Evolutionary conservation across 2,113 vertebrate genomes (phyloP).

Genomic region (Nothocercus julius): DNA sequence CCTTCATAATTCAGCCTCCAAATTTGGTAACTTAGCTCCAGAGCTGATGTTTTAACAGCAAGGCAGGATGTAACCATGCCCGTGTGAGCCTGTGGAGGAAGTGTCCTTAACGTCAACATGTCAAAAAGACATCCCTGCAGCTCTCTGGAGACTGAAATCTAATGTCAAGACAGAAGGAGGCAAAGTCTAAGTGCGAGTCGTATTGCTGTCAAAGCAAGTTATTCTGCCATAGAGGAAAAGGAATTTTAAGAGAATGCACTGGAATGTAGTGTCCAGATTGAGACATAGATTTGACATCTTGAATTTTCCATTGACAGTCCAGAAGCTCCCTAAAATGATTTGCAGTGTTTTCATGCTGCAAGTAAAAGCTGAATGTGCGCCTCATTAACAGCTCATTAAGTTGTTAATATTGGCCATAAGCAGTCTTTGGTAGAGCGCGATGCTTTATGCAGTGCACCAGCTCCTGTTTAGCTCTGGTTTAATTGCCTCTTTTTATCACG

Average conservation of each 20-base stretch:
- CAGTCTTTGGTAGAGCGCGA: constrained; percentile 53
- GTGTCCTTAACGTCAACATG: constrained; percentile 64
- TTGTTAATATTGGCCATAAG: constrained; percentile 76
- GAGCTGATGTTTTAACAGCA: neutral
- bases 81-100: constrained; percentile 48
- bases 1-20: constrained; percentile 19
- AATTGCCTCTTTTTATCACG: constrained; percentile 53
- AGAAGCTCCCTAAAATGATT: constrained; percentile 70
- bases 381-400: constrained; percentile 76
- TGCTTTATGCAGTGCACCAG: constrained; percentile 28
- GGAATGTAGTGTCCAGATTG: constrained; percentile 50
- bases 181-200: constrained; percentile 24
- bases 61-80: neutral
- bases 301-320: constrained; percentile 49
- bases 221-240: constrained; percentile 28
- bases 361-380: constrained; percentile 59
- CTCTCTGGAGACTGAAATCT: constrained; percentile 55
- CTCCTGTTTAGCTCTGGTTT: constrained; percentile 47
- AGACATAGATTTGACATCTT: constrained; percentile 56
- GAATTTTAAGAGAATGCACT: constrained; percentile 50
- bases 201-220: constrained; percentile 58
- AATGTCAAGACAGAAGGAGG: constrained; percentile 59
- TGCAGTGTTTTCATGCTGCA: constrained; percentile 65
- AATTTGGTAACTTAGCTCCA: neutral
- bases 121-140: constrained; percentile 62